A percentile compares a stretch with the other conserved stretches of the same genome.
Evolutionary conservation across 64 coral and sea anemone species (phyloP).

Genomic region (Montipora capricornis): DNA sequence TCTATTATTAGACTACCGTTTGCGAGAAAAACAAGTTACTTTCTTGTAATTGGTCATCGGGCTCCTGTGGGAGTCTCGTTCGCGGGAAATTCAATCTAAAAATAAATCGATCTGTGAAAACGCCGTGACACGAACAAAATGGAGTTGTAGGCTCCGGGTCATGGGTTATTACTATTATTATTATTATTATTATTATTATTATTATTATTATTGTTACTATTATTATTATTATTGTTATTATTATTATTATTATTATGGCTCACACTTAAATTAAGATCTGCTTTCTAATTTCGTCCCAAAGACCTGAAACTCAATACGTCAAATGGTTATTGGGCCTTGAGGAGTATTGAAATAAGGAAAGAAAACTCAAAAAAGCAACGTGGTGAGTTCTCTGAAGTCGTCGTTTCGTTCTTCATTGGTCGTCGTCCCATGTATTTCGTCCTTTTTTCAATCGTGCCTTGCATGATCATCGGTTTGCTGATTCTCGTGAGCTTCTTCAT

Average conservation of each 20-base stretch:
- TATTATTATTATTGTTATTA: too few relatives aligned
- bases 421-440: slow-evolving; percentile 57
- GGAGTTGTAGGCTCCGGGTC: too few relatives aligned
- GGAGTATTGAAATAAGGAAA: background rate
- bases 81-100: too few relatives aligned
- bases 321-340: slow-evolving; percentile 39
- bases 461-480: slow-evolving; percentile 58
- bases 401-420: slow-evolving; percentile 15
- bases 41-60: too few relatives aligned
- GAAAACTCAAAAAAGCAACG: background rate
- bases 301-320: slow-evolving; percentile 29
- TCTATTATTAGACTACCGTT: too few relatives aligned
- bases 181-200: too few relatives aligned
- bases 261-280: background rate
- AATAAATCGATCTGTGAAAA: too few relatives aligned
- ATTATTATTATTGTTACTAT: too few relatives aligned
- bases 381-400: background rate
- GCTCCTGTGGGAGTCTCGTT: too few relatives aligned
- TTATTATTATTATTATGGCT: background rate
- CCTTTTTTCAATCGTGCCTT: slow-evolving; percentile 67
- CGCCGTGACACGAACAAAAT: too few relatives aligned
- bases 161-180: too few relatives aligned
- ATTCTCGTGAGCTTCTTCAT: slow-evolving; percentile 72
- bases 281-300: background rate
- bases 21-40: too few relatives aligned